Evolutionary conservation across 1,140 invertebrate species (phyloP).

Genomic region (Cyclina sinensis): DNA sequence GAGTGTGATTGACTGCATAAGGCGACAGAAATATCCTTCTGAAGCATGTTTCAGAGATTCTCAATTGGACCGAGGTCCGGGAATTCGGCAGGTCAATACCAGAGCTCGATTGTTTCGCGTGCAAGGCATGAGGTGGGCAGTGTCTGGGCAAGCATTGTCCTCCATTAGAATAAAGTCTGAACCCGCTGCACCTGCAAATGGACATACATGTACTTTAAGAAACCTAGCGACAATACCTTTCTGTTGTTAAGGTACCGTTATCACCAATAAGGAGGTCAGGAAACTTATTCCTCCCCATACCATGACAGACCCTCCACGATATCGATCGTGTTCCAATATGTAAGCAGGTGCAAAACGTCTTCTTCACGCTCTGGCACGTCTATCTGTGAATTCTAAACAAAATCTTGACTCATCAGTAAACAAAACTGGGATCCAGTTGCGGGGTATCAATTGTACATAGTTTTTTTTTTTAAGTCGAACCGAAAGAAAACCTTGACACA

Average conservation of each 20-base stretch:
- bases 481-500: too few species aligned
- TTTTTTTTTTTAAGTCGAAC: too few species aligned
- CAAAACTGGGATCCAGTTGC: constrained; percentile 14
- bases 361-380: constrained; percentile 35
- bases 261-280: neutral
- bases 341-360: neutral
- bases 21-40: neutral
- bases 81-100: neutral
- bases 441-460: neutral
- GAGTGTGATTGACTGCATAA: neutral
- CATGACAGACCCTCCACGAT: constrained; percentile 5
- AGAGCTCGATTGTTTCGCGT: neutral
- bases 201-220: too few species aligned
- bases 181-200: neutral
- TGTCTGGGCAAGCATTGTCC: too few species aligned
- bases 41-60: neutral
- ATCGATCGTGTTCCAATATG: neutral
- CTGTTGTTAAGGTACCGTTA: neutral
- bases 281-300: neutral
- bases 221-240: neutral
- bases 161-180: too few species aligned
- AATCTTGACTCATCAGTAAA: constrained; percentile 61
- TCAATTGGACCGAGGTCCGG: neutral
- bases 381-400: constrained; percentile 52
- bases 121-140: neutral